phyloP scores from a whole-genome alignment of 2,888 invertebrate species.

The Peribatodes rhomboidaria region DNA sequence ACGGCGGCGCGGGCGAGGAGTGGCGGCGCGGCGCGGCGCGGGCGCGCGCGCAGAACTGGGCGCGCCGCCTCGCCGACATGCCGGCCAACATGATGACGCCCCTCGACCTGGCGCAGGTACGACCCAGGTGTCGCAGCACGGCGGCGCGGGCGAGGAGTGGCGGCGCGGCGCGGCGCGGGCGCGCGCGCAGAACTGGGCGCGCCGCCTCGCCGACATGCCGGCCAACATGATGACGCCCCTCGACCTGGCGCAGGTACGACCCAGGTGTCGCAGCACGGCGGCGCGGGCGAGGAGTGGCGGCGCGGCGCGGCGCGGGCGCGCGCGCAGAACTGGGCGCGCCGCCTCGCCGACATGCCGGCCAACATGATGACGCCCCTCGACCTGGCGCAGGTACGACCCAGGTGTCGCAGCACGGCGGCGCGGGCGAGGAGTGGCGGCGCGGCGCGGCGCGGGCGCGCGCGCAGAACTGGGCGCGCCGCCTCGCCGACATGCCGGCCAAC shows the following conservation, averaged over 20 bases:
- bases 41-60: conserved; percentile 92
- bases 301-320: conserved; percentile 86
- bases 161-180: conserved; percentile 86
- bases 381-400: conserved; percentile 88
- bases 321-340: conserved; percentile 92
- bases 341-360: conserved; percentile 91
- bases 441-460: conserved; percentile 88
- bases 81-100: conserved; percentile 94
- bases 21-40: conserved; percentile 87
- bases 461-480: conserved; percentile 91
- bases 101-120: conserved; percentile 88
- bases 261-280: conserved; percentile 35
- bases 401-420: conserved; percentile 35
- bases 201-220: conserved; percentile 91
- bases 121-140: conserved; percentile 33
- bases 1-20: conserved; percentile 36
- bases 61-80: conserved; percentile 90
- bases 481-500: conserved; percentile 93
- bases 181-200: conserved; percentile 91
- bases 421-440: conserved; percentile 76
- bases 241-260: conserved; percentile 88
- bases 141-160: conserved; percentile 73
- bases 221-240: conserved; percentile 93
- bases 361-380: conserved; percentile 92
- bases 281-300: conserved; percentile 75